phyloP scores from a whole-genome alignment of 2,888 invertebrate species.

The Nasonovia ribisnigri region DNA sequence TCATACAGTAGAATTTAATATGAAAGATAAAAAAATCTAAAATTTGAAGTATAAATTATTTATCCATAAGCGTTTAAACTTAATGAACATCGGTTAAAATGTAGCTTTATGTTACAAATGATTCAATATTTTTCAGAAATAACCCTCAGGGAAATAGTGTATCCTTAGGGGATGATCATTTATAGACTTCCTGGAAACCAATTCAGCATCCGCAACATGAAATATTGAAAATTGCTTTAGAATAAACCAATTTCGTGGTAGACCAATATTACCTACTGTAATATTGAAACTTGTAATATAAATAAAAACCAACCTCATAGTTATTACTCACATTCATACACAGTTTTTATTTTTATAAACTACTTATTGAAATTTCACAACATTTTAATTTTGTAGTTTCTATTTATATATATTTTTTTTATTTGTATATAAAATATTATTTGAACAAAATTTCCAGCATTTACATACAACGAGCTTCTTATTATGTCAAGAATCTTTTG shows the following conservation, averaged over 20 bases:
- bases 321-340: too few species aligned
- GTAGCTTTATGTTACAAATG: not conserved
- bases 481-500: too few species aligned
- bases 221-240: not conserved
- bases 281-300: not conserved
- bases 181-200: not conserved
- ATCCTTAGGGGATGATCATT: not conserved
- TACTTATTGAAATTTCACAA: not conserved
- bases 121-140: not conserved
- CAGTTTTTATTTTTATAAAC: not conserved
- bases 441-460: not conserved
- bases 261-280: not conserved
- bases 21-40: too few species aligned
- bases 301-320: not conserved
- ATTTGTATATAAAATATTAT: not conserved
- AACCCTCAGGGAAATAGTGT: not conserved
- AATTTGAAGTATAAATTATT: too few species aligned
- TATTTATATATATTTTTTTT: not conserved
- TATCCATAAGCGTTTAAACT: not conserved
- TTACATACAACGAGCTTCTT: too few species aligned
- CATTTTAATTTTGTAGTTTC: not conserved
- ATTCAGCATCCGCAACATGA: not conserved
- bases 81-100: not conserved
- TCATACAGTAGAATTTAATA: too few species aligned
- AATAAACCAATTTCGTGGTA: not conserved